Evolutionary conservation across 2,113 vertebrate genomes (phyloP), one percentile per base, ranked within the genome.

Genomic region (Barbus barbus): DNA sequence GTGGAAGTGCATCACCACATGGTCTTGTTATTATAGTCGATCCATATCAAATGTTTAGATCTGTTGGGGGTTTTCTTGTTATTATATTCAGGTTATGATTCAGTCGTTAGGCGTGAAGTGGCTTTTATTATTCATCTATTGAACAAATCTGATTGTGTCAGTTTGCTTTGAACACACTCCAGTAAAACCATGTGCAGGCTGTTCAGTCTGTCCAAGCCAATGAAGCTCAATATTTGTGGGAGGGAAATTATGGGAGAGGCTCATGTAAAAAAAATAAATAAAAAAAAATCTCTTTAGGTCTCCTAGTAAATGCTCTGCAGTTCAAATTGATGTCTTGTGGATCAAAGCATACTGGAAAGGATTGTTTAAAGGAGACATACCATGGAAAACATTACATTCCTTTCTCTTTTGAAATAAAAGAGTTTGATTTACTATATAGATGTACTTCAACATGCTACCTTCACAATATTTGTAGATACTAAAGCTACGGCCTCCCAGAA

Each of bases 161-260:
- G 65, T 73, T 79, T 83, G 73, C 82, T 83, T 83, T 84, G 76
- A 72, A 73, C 65, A 31, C 33, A n/a, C 67, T 71, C 83, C 83
- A 84, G 63, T 60, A 31, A 51, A 78, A 71, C 12, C 83, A 60
- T 58, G 11, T 77, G 61, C 38, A 8, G 20, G 20, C 63, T 38
- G 33, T 38, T 84, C 5, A 22, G 22, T 60, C 46, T 79, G 24
- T 46, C 75, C 24, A n/a, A 72, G 38, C 14, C 65, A 79, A 31
- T 41, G 53, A 69, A 72, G 67, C 60, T 44, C 61, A 9, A 56
- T 71, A 24, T 33, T 53, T 61, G 38, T 24, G 28, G 28, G 48
- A 83, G 60, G 36, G 72, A 51, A 80, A 48, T 80, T 48, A 48
- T 48, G 60, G 41, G 18, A 65, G 78, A 48, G 60, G 26, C 5